Base-by-base conservation (phyloP, 2,888 invertebrate genomes). In the Acrobasis consociella region DNA sequence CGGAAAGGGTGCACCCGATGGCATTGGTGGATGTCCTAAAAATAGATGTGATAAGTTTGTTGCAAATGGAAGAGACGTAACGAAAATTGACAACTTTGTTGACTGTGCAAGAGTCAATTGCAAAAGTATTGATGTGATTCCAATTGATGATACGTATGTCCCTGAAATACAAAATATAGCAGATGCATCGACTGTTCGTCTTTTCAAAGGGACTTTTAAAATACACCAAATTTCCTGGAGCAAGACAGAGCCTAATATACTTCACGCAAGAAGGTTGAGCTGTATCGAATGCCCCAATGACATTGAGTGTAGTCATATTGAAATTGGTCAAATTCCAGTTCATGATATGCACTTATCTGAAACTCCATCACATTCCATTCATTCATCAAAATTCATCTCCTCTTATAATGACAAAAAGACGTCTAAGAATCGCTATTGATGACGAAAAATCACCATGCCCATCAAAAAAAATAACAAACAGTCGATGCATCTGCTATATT, bases 291-390 rank as follows among this genome's bases (percentile, higher is more conserved):
- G 55, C 55, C 55, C 31, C 55, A 37, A 13, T 56, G 37, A 38
- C 56, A 62, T 58, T 62, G 63, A n/a, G 59, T 58, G 53, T 62
- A 13, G 38, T 17, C 5, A 38, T 38, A 38, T 38, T 38, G 38
- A 38, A 38, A 38, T 38, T 9, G 38, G 62, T 64, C 5, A 38
- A 38, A 38, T 38, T 38, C 38, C 9, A 38, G 38, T 38, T 38
- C 38, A 38, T 9, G 38, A 38, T 38, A 38, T 38, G 7, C 38
- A 38, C 38, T 38, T 38, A 38, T 9, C 38, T 38, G 38, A 38
- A 38, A 38, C 38, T 38, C 38, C n/a, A n/a, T n/a, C n/a, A n/a
- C n/a, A n/a, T n/a, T n/a, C n/a, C n/a, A n/a, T n/a, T n/a, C n/a
- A n/a, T n/a, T n/a, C n/a, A n/a, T n/a, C n/a, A n/a, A n/a, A n/a